Conservation (phyloP, 2,797 vertebrate species). For the Lophura swinhoii region DNA sequence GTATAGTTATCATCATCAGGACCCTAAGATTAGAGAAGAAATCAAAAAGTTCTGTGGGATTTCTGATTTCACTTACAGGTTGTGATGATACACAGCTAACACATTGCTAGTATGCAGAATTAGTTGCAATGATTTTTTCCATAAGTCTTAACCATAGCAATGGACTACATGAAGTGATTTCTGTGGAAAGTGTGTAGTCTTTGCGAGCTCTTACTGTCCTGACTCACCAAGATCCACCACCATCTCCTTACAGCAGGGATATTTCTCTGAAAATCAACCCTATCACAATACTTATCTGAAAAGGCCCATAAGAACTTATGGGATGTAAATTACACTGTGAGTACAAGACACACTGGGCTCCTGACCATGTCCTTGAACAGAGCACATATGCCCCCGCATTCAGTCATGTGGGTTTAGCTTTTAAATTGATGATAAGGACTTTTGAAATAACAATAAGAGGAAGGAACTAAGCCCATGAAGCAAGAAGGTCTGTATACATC, state of each 20-base stretch:
- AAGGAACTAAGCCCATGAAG: not conserved
- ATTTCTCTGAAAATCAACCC: not conserved
- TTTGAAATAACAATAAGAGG: constrained; percentile 15
- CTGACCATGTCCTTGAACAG: not conserved
- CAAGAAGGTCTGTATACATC: not conserved
- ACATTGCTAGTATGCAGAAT: not conserved
- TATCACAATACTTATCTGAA: not conserved
- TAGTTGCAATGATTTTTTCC: not conserved
- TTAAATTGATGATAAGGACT: not conserved
- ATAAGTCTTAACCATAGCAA: not conserved
- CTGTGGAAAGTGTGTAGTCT: not conserved
- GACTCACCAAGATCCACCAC: not conserved
- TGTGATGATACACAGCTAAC: not conserved
- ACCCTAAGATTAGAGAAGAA: not conserved
- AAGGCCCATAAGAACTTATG: not conserved
- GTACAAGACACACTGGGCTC: not conserved
- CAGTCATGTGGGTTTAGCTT: not conserved
- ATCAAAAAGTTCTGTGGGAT: not conserved
- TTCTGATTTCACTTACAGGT: not conserved
- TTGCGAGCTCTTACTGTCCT: not conserved
- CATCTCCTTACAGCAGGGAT: not conserved
- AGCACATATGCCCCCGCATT: not conserved
- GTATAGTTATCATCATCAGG: not conserved
- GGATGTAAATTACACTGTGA: not conserved
- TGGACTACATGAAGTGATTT: not conserved